Evolutionary conservation across 2,797 vertebrate species (phyloP).

Genomic region (Squalus acanthias): DNA sequence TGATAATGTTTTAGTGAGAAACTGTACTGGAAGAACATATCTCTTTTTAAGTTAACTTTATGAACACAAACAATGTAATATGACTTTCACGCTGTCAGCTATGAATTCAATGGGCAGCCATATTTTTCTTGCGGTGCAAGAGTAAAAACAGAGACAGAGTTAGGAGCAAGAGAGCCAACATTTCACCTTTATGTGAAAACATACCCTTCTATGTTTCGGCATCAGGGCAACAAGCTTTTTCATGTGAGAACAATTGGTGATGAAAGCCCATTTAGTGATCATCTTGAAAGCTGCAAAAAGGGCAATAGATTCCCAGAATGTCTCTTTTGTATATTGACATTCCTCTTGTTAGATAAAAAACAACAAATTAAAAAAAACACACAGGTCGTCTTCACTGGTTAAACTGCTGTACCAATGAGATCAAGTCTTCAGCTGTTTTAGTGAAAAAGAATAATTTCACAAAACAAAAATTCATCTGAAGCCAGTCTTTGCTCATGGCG

Average conservation of each 20-base stretch:
- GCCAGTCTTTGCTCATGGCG: not conserved
- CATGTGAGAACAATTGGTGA: not conserved
- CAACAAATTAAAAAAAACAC: not conserved
- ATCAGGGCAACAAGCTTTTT: not conserved
- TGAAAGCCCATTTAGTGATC: not conserved
- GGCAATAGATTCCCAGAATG: not conserved
- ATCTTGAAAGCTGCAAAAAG: not conserved
- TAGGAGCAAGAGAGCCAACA: not conserved
- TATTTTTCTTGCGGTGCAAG: not conserved
- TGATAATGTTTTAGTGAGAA: not conserved
- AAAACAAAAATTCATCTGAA: not conserved
- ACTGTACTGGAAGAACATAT: not conserved
- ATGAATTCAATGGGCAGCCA: not conserved
- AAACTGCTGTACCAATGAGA: too few relatives aligned
- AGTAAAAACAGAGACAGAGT: not conserved
- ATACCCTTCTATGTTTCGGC: not conserved
- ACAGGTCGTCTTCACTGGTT: not conserved
- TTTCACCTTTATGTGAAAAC: not conserved
- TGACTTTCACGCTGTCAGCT: not conserved
- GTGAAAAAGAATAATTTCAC: not conserved
- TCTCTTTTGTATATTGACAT: not conserved
- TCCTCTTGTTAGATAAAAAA: not conserved
- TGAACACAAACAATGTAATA: not conserved
- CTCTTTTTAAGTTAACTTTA: not conserved
- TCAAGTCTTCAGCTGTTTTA: too few relatives aligned